A percentile compares a stretch with the other conserved stretches of the same genome.
Conservation (phyloP, 1,140 invertebrate genomes). For the Episyrphus balteatus region DNA sequence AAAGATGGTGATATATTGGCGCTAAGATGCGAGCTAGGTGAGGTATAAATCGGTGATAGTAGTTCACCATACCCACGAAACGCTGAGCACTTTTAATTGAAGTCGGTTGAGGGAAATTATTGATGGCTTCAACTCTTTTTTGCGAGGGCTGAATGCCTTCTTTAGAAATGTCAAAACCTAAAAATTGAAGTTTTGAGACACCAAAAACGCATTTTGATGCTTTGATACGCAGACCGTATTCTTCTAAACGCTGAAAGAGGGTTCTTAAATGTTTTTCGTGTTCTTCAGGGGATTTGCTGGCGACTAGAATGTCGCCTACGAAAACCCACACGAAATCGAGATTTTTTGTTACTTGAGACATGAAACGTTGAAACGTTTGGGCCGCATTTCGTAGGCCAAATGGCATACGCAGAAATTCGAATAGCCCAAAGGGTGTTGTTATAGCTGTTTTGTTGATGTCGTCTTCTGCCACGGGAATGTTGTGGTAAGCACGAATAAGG, state of each 20-base stretch:
- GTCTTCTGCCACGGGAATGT: constrained; percentile 25
- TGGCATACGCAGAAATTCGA: constrained; percentile 31
- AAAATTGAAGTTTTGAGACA: constrained; percentile 14
- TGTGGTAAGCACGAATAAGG: constrained; percentile 43
- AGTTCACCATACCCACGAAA: constrained; percentile 38
- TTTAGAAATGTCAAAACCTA: constrained; percentile 12
- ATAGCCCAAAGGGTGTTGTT: constrained; percentile 31
- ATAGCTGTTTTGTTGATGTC: constrained; percentile 33
- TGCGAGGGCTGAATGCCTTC: constrained; percentile 10
- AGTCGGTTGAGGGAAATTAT: constrained; percentile 21
- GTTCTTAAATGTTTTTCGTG: constrained; percentile 19
- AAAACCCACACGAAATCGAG: constrained; percentile 24
- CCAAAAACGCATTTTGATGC: constrained; percentile 20
- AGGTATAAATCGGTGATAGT: constrained; percentile 24
- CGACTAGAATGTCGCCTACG: constrained; percentile 43
- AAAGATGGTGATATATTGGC: constrained; percentile 11
- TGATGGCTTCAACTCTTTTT: constrained; percentile 2
- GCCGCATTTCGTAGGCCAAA: constrained; percentile 30
- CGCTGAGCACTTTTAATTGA: constrained; percentile 20
- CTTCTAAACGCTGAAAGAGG: constrained; percentile 13
- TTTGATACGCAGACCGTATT: constrained; percentile 20
- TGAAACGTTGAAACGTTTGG: constrained; percentile 41
- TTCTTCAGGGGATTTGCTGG: constrained; percentile 17
- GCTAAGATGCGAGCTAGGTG: constrained; percentile 14
- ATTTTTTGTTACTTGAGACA: constrained; percentile 35